phyloP scores from a whole-genome alignment of 35 echinoderm and acorn worm species.

The Apostichopus japonicus region DNA sequence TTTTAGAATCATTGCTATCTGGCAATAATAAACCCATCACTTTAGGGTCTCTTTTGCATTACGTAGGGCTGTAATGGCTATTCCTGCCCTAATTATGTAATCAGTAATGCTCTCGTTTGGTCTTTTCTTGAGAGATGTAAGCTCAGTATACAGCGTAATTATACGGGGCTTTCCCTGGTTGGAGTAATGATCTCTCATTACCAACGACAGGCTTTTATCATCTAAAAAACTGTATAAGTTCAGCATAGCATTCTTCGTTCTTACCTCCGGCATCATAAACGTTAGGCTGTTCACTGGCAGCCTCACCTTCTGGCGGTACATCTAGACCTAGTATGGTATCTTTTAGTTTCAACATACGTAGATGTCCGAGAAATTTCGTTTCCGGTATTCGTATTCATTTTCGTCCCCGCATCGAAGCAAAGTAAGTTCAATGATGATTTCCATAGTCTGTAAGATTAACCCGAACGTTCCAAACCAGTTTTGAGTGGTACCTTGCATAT shows the following conservation, averaged over 20 bases:
- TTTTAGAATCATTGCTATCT: slow-evolving; percentile 33
- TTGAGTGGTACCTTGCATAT: too few species aligned
- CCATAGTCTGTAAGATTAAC: too few species aligned
- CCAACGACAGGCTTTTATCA: slow-evolving; percentile 53
- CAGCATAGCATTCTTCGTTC: slow-evolving; percentile 26
- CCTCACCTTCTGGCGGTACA: background rate
- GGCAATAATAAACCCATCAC: slow-evolving; percentile 16
- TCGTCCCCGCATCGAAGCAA: slow-evolving; percentile 15
- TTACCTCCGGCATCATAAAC: too few species aligned
- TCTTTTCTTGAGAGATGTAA: slow-evolving; percentile 17
- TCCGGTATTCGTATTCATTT: slow-evolving; percentile 36
- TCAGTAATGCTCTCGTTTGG: slow-evolving; percentile 24
- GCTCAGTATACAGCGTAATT: slow-evolving; percentile 53
- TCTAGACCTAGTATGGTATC: slow-evolving; percentile 28
- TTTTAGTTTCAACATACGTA: slow-evolving; percentile 29
- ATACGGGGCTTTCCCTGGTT: slow-evolving; percentile 54
- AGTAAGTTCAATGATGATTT: too few species aligned
- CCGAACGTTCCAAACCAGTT: too few species aligned
- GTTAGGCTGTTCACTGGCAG: too few species aligned
- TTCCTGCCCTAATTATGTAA: slow-evolving; percentile 54
- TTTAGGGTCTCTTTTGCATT: background rate
- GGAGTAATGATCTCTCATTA: slow-evolving; percentile 56
- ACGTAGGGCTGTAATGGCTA: background rate
- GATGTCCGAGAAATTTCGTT: slow-evolving; percentile 35
- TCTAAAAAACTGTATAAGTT: slow-evolving; percentile 51